Percentiles rank a stretch among this genome's conserved stretches.
Conservation (phyloP, 2,113 vertebrate species). For the Leptobrachium leishanense region DNA sequence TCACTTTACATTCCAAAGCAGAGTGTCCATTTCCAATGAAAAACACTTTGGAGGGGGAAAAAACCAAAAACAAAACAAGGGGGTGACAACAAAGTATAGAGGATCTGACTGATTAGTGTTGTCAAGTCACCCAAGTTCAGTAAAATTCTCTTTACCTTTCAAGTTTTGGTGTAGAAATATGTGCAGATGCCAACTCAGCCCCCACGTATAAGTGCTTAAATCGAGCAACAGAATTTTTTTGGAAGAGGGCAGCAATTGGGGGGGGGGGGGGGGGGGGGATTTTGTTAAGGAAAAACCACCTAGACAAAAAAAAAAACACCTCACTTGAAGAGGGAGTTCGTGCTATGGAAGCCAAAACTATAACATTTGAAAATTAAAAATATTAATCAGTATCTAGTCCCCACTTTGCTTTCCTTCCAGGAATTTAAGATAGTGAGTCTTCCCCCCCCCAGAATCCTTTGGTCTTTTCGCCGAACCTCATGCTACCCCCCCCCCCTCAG, state of each 20-base stretch:
- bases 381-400: constrained; percentile 57
- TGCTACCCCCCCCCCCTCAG: constrained; percentile 59
- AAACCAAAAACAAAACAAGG: constrained; percentile 35
- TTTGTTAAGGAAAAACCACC: no score
- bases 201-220: constrained; percentile 56
- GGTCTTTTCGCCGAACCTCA: constrained; percentile 67
- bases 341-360: constrained; percentile 61
- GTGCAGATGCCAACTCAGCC: constrained; percentile 59
- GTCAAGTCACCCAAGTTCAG: constrained; percentile 60
- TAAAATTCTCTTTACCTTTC: constrained; percentile 61
- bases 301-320: constrained; percentile 56
- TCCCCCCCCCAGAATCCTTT: constrained; percentile 69
- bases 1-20: constrained; percentile 70
- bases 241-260: no score
- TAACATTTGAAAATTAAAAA: constrained; percentile 62
- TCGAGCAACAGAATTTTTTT: constrained; percentile 65
- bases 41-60: constrained; percentile 17
- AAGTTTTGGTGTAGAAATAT: constrained; percentile 72
- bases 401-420: constrained; percentile 40
- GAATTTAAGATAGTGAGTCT: constrained; percentile 62
- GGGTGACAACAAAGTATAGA: constrained; percentile 50
- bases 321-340: constrained; percentile 58
- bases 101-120: constrained; percentile 60
- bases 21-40: constrained; percentile 56
- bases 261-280: constrained; percentile 59